Conservation (phyloP, 1,140 invertebrate genomes). For the Brachystomella parvula region DNA sequence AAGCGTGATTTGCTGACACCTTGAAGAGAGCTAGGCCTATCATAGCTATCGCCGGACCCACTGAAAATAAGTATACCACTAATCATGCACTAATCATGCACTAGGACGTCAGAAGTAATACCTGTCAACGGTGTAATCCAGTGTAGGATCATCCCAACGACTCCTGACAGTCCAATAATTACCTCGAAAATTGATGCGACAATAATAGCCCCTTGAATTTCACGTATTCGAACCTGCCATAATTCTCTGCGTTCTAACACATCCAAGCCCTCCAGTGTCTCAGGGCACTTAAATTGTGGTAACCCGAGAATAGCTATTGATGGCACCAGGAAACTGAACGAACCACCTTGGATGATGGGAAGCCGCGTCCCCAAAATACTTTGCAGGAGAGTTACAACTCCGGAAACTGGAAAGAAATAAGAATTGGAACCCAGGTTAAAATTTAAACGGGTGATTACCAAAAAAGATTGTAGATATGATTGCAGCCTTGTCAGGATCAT, state of each 20-base stretch:
- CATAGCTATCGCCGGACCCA: slow-evolving; percentile 68
- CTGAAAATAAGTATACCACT: slow-evolving; percentile 39
- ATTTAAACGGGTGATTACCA: slow-evolving; percentile 20
- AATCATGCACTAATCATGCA: slow-evolving; percentile 56
- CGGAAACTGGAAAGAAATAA: slow-evolving; percentile 43
- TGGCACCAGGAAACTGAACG: slow-evolving; percentile 49
- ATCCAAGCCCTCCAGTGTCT: slow-evolving; percentile 19
- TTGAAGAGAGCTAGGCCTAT: slow-evolving; percentile 71
- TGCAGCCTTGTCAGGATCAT: slow-evolving; percentile 43
- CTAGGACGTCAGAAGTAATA: slow-evolving; percentile 64
- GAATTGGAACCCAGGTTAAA: not conserved
- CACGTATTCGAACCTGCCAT: slow-evolving; percentile 47
- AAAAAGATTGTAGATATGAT: slow-evolving; percentile 50
- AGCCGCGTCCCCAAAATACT: slow-evolving; percentile 33
- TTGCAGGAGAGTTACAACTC: slow-evolving; percentile 41
- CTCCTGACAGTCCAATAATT: slow-evolving; percentile 52
- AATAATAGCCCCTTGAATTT: slow-evolving; percentile 50
- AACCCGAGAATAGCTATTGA: slow-evolving; percentile 47
- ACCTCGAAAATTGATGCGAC: slow-evolving; percentile 47
- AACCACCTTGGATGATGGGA: slow-evolving; percentile 41
- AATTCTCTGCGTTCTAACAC: slow-evolving; percentile 42
- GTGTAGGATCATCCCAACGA: slow-evolving; percentile 61
- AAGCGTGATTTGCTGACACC: slow-evolving; percentile 63
- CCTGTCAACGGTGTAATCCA: slow-evolving; percentile 66
- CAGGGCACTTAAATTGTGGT: slow-evolving; percentile 45